These are phyloP conservation scores for Centrocercus urophasianus DNA, from an alignment of 2,113 vertebrate genomes.

Conservation along the genomic window DNA sequence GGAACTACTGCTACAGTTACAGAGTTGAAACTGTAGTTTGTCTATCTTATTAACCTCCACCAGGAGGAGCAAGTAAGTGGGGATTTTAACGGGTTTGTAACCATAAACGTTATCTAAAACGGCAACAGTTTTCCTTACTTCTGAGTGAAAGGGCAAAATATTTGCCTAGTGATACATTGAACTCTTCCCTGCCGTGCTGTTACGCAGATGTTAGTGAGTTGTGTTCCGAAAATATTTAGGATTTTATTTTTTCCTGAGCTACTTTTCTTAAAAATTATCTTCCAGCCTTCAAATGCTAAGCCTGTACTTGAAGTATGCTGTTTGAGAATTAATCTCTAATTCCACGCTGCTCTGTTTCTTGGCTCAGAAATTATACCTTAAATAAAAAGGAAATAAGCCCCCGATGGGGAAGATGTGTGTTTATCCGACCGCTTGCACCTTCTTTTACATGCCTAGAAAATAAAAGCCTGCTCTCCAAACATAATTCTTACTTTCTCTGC, in stretches of 20 bases:
- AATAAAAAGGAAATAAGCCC: not conserved
- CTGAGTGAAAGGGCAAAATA: not conserved
- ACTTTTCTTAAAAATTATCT: not conserved
- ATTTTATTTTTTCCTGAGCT: not conserved
- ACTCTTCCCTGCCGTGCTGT: not conserved
- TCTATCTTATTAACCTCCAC: conserved; percentile 22
- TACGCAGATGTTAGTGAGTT: not conserved
- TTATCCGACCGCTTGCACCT: not conserved
- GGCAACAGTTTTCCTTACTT: not conserved
- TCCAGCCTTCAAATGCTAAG: not conserved
- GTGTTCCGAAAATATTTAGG: not conserved
- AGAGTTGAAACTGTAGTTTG: not conserved
- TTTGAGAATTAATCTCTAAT: not conserved
- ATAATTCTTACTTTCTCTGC: not conserved
- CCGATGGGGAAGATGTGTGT: not conserved
- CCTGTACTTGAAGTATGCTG: not conserved
- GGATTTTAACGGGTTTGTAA: not conserved
- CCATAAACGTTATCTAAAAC: not conserved
- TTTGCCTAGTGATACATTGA: not conserved
- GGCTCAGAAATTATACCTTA: not conserved
- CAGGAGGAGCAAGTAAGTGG: conserved; percentile 73
- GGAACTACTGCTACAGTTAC: not conserved
- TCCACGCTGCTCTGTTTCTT: not conserved
- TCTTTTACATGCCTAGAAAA: not conserved
- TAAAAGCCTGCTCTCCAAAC: not conserved